A percentile compares a stretch with the other conserved stretches of the same genome.
Evolutionary conservation across 2,113 vertebrate species (phyloP).

Genomic region (Chaetura pelagica): DNA sequence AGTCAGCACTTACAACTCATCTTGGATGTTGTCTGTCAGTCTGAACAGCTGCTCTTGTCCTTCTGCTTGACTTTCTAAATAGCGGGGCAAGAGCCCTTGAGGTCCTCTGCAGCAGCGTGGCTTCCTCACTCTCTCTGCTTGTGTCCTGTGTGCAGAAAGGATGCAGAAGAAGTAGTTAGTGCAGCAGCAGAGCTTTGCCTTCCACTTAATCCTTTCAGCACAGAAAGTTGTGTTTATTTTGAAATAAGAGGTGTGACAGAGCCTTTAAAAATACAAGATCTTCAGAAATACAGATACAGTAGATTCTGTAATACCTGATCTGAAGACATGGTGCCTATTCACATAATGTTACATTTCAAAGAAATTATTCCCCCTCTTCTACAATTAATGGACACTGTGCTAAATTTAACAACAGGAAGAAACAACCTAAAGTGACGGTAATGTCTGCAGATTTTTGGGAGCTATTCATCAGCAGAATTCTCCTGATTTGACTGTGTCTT

Average conservation of each 20-base stretch:
- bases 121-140: conserved; percentile 86
- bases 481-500: not conserved
- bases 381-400: not conserved
- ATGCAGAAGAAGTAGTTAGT: not conserved
- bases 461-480: not conserved
- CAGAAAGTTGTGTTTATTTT: accelerated
- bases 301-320: not conserved
- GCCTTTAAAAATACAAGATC: not conserved
- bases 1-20: conserved; percentile 89
- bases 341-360: not conserved
- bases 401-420: not conserved
- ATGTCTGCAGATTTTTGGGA: not conserved
- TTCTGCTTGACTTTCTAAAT: conserved; percentile 86
- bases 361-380: not conserved
- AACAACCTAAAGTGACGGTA: not conserved
- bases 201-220: not conserved
- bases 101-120: conserved; percentile 93
- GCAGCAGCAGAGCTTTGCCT: not conserved
- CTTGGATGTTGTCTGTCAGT: conserved; percentile 92
- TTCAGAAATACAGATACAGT: accelerated
- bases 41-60: conserved; percentile 96
- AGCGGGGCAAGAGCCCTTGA: conserved; percentile 91
- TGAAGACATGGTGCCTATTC: not conserved
- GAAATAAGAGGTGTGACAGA: not conserved
- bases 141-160: conserved; percentile 73